Evolutionary conservation across 2,888 invertebrate genomes (phyloP).

Genomic region (Parapristionchus giblindavisi): DNA sequence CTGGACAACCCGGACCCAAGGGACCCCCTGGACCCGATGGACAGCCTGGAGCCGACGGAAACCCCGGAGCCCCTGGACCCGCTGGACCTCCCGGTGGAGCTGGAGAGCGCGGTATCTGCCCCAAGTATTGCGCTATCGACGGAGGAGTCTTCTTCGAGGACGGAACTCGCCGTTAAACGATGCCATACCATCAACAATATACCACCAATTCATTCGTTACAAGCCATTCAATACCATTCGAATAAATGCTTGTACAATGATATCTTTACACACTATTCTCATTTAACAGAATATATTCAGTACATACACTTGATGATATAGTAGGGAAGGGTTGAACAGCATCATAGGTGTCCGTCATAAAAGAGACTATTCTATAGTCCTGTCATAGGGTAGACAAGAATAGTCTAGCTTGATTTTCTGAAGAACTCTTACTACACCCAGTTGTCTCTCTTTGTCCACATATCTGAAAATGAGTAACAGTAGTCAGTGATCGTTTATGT

Average conservation of each 20-base stretch:
- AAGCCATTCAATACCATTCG: conserved; percentile 7
- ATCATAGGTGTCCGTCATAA: too few relatives aligned
- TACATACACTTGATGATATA: too few relatives aligned
- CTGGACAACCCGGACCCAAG: conserved; percentile 38
- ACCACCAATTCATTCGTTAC: background rate
- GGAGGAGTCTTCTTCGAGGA: conserved; percentile 61
- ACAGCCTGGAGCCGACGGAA: conserved; percentile 38
- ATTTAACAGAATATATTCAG: background rate
- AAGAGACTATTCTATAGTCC: too few relatives aligned
- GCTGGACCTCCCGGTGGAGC: conserved; percentile 35
- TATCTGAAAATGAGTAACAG: too few relatives aligned
- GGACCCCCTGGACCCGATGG: conserved; percentile 38
- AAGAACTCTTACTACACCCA: too few relatives aligned
- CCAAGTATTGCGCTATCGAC: conserved; percentile 59
- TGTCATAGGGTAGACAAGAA: too few relatives aligned
- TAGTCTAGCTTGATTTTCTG: too few relatives aligned
- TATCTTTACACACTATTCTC: background rate
- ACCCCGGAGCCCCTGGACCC: conserved; percentile 47
- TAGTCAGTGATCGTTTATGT: too few relatives aligned
- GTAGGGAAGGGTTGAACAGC: too few relatives aligned
- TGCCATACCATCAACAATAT: background rate
- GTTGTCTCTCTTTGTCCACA: too few relatives aligned
- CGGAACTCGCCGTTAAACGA: conserved; percentile 49
- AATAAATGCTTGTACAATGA: conserved; percentile 29
- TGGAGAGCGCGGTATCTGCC: conserved; percentile 51